Conservation (phyloP, 1,140 invertebrate genomes). For the Microplitis demolitor region DNA sequence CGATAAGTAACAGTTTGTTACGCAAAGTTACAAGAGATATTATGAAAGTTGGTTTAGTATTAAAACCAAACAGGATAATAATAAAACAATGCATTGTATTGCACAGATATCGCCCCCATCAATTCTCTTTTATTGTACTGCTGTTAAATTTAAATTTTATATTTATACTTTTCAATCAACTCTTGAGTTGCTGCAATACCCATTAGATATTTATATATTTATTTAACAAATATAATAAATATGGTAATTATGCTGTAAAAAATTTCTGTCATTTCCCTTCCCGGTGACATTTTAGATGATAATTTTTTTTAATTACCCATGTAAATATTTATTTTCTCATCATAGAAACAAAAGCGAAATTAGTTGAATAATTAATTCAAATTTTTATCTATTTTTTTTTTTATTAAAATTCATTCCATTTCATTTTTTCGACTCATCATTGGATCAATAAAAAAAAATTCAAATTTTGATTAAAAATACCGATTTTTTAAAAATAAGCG, state of each 20-base stretch:
- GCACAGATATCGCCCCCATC: background rate
- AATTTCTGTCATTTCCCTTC: background rate
- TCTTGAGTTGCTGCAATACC: background rate
- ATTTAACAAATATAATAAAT: background rate
- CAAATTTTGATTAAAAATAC: no score
- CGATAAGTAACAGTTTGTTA: constrained; percentile 23
- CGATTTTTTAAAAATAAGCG: no score
- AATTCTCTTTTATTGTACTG: background rate
- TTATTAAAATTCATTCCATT: no score
- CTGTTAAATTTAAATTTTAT: background rate
- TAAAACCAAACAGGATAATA: background rate
- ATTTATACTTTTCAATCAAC: background rate
- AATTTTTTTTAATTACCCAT: no score
- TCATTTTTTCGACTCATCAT: no score
- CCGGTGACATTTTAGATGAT: no score
- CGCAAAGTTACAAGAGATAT: constrained; percentile 26
- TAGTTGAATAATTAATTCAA: no score
- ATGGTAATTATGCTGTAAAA: background rate
- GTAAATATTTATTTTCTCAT: no score
- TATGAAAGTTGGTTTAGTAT: constrained; percentile 15
- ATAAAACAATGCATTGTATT: constrained; percentile 17
- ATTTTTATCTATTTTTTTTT: no score
- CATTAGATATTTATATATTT: background rate
- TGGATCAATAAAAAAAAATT: no score
- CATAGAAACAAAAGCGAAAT: no score